Evolutionary conservation across 2,888 invertebrate species (phyloP), one percentile per base, ranked within the genome.

Genomic region (Papilio elwesi): DNA sequence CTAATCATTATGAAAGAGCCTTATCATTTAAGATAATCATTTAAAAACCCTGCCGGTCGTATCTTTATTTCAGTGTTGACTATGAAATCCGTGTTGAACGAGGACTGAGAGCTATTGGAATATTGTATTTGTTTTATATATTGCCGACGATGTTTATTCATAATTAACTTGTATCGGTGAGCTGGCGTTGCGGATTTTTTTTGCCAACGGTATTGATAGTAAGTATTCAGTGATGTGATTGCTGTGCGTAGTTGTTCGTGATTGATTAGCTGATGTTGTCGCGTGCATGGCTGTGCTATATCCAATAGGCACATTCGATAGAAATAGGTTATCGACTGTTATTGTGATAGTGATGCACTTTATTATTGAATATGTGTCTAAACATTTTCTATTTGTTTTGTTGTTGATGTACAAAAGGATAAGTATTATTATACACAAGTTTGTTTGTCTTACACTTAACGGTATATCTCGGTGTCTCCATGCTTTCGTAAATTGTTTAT

Each of bases 11-110:
- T 76, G 82, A 83, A 82, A 80, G 77, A 78, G 79, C 81, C 87
- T 92, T 92, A 92, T 92, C 93, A 88, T 85, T 82, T 86, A 86
- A 87, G 91, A 92, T 91, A 90, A 91, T 90, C 90, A 83, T 84
- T 90, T 92, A 90, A 89, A 90, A 92, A 89, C 88, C 86, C 83
- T 81, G 83, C 79, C 85, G 80, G 85, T 88, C 84, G 84, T 88
- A 89, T 86, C 81, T 85, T 84, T 81, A 81, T 87, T 88, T 87
- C 90, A 92, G 91, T 92, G 81, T 81, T 78, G 84, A 81, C 78
- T 82, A 80, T 83, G 85, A 83, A 82, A 84, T 83, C 80, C 80
- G 78, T 81, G 80, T 80, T 82, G 79, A 71, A 74, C 67, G 82
- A 78, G 77, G 79, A 81, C 82, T 81, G 79, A 70, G 76, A 77